A percentile compares a stretch with the other conserved stretches of the same genome.
Conservation (phyloP, 2,113 vertebrate species). For the Bubo scandiacus region DNA sequence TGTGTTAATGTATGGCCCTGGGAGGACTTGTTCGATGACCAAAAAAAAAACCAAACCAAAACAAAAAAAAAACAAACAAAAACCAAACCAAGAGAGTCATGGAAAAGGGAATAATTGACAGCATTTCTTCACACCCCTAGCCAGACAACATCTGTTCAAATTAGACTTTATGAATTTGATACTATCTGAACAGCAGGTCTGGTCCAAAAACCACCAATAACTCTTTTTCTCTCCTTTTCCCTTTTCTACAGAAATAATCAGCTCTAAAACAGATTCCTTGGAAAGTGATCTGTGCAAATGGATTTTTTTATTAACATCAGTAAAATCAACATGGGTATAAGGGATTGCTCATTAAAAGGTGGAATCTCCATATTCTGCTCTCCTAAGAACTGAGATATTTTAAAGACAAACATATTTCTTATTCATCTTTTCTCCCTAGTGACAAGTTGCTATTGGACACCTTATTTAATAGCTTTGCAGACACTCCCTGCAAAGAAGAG, state of each 20-base stretch:
- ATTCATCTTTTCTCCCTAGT: background rate
- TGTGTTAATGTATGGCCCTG: background rate
- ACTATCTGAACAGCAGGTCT: background rate
- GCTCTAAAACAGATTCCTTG: background rate
- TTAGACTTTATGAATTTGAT: slow-evolving; percentile 28
- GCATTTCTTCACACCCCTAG: background rate
- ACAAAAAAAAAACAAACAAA: too few relatives aligned
- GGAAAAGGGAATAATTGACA: background rate
- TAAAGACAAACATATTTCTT: background rate
- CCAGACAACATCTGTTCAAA: slow-evolving; percentile 40
- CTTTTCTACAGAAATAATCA: background rate
- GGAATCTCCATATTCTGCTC: background rate
- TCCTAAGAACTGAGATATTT: background rate
- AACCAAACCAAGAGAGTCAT: background rate
- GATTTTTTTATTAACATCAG: background rate
- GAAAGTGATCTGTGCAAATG: background rate
- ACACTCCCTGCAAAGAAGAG: background rate
- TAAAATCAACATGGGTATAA: background rate
- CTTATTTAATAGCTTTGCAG: slow-evolving; percentile 3
- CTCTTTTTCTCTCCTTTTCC: background rate
- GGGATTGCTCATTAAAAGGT: background rate
- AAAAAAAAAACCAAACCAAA: background rate
- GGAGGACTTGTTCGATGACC: background rate
- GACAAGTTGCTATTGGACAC: background rate
- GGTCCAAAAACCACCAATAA: slow-evolving; percentile 3